Base-by-base conservation (phyloP, 2,888 invertebrate genomes). In the Herminia tarsipennalis region DNA sequence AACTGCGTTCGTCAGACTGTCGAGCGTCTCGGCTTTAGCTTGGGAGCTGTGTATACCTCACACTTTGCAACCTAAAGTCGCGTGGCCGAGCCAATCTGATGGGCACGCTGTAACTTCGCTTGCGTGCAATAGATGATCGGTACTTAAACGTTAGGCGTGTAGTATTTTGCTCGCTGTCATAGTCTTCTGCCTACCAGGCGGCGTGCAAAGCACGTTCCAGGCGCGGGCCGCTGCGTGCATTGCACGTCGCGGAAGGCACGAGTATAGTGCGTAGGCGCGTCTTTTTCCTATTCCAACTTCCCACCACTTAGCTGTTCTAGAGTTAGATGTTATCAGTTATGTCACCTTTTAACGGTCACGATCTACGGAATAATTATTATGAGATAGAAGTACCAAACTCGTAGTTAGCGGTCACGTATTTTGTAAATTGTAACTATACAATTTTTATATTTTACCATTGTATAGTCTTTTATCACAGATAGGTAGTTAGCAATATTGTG, bases 371-470 rank as follows among this genome's bases (percentile, higher is more conserved):
- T 76, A 80, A 78, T 77, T 78, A 74, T 70, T 74, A 76, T 56
- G 75, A 78, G 82, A 87, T 89, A 88, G 86, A 88, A 88, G 87
- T 90, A 90, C 91, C 90, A 90, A 90, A 90, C 89, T 85, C 72
- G 80, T 90, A 89, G 91, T 85, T 91, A 89, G 86, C 78, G 78
- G 83, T 88, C 86, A 86, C 89, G 82, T 88, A 88, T 87, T 88
- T 87, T 91, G 91, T 91, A 91, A 81, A 90, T 91, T 90, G 83
- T 87, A 88, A 88, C 83, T 81, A 87, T 83, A 83, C 83, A 78
- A 81, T 86, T 87, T 85, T 87, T 86, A 86, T 88, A 87, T 88
- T 90, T 88, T 89, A 91, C 89, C 90, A 91, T 88, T 91, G 91
- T 91, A 90, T 90, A 91, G 91, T 83, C 80, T 81, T 84, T 83